Evolutionary conservation across 2,113 vertebrate genomes (phyloP).

Genomic region (Malurus cyaneus): DNA sequence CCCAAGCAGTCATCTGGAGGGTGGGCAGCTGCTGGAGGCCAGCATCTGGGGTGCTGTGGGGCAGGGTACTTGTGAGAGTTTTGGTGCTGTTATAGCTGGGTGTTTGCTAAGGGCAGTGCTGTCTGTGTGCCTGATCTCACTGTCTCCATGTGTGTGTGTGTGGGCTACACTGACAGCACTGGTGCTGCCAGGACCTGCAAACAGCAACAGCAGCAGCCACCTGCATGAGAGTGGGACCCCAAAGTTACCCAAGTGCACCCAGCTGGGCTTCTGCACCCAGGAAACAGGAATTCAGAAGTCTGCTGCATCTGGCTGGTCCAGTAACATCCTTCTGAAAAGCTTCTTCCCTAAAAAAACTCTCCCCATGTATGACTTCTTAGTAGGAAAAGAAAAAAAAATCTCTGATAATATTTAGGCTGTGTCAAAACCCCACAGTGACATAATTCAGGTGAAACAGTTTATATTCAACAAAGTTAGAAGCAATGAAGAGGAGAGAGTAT

Average conservation of each 20-base stretch:
- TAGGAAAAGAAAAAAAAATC: neutral
- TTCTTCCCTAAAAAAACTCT: fast-evolving
- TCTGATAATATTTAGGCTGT: neutral
- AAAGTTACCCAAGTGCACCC: no score
- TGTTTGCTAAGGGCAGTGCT: neutral
- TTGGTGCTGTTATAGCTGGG: neutral
- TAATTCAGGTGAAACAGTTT: neutral
- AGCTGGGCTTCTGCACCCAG: neutral
- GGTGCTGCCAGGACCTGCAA: neutral
- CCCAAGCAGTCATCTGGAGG: neutral
- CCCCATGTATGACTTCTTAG: neutral
- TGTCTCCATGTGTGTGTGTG: neutral
- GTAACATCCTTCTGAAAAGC: neutral
- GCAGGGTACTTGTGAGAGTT: fast-evolving
- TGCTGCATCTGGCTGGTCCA: fast-evolving
- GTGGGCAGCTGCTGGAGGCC: neutral
- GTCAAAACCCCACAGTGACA: neutral
- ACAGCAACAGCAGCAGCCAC: neutral
- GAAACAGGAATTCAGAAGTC: neutral
- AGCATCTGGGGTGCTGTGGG: neutral
- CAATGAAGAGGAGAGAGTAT: neutral
- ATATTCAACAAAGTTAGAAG: neutral
- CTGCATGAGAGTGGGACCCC: neutral
- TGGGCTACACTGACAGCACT: neutral
- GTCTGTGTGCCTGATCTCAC: neutral